Percentiles rank a stretch among this genome's conserved stretches.
Conservation (phyloP, 2,113 vertebrate species). For the human (Homo sapiens) region DNA sequence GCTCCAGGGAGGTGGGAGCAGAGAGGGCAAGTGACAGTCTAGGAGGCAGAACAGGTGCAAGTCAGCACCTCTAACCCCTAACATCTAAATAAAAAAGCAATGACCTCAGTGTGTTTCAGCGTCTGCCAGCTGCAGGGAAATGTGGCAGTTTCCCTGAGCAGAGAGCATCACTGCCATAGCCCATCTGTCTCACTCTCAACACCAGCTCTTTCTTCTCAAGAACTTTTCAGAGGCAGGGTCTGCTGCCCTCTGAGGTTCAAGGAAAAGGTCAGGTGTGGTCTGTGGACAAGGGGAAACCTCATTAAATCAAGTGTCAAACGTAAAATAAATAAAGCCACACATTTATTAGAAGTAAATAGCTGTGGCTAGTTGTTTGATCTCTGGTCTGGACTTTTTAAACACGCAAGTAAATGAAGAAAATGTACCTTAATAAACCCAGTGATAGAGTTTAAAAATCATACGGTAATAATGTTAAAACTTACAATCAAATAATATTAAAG, state of each 20-base stretch:
- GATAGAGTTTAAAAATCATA: neutral
- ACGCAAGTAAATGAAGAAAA: neutral
- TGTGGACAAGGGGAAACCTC: neutral
- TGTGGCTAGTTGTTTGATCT: neutral
- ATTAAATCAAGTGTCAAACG: neutral
- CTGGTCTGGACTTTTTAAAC: neutral
- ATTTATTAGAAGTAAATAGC: neutral
- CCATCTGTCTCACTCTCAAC: neutral
- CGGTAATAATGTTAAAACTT: constrained; percentile 15
- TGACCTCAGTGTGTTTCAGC: rapidly evolving
- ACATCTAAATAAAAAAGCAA: neutral
- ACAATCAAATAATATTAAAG: neutral
- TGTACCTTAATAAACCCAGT: neutral
- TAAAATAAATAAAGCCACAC: neutral
- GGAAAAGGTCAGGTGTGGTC: neutral
- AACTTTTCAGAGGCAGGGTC: neutral
- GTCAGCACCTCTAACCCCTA: neutral
- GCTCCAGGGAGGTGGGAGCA: neutral
- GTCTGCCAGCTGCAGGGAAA: neutral
- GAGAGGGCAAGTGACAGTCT: neutral
- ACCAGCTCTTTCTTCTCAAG: neutral
- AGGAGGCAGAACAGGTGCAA: neutral
- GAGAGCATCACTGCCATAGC: neutral
- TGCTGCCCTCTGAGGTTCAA: neutral
- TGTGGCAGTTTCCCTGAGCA: neutral